phyloP scores from a whole-genome alignment of 2,113 vertebrate species.

The Esox niger region DNA sequence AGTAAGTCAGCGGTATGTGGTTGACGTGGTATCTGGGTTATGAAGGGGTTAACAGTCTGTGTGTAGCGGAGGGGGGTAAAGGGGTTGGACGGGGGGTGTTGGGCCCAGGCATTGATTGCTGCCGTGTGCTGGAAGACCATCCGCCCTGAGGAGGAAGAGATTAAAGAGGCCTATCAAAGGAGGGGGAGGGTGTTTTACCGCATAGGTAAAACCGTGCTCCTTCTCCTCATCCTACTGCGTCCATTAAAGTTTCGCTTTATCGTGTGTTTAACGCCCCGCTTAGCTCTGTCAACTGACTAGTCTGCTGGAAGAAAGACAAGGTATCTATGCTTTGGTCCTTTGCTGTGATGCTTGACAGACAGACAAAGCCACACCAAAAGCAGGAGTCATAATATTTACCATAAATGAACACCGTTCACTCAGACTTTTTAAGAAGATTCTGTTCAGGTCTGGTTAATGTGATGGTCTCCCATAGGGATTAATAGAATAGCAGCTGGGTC shows the following conservation, averaged over 20 bases:
- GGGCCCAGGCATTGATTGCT: too few relatives aligned
- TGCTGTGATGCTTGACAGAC: too few relatives aligned
- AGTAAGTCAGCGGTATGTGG: neutral
- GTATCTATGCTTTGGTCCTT: too few relatives aligned
- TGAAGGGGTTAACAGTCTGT: neutral
- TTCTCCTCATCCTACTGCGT: neutral
- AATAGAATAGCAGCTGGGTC: too few relatives aligned
- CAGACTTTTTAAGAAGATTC: too few relatives aligned
- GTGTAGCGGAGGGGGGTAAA: neutral
- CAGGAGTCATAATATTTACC: too few relatives aligned
- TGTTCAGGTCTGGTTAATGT: too few relatives aligned
- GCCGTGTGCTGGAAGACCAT: neutral
- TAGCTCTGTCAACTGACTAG: conserved; percentile 25
- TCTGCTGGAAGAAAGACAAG: too few relatives aligned
- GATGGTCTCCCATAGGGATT: too few relatives aligned
- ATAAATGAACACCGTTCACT: too few relatives aligned
- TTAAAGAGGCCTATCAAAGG: neutral
- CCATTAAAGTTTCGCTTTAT: conserved; percentile 51
- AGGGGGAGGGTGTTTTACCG: neutral
- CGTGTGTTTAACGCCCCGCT: conserved; percentile 51
- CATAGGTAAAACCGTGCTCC: neutral
- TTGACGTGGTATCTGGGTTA: neutral
- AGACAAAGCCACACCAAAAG: too few relatives aligned
- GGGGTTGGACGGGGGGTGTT: too few relatives aligned
- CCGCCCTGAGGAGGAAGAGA: neutral